Percentiles rank a stretch among this genome's conserved stretches.
Conservation (phyloP, 2,888 invertebrate species). For the Scaptomyza tumidula region DNA sequence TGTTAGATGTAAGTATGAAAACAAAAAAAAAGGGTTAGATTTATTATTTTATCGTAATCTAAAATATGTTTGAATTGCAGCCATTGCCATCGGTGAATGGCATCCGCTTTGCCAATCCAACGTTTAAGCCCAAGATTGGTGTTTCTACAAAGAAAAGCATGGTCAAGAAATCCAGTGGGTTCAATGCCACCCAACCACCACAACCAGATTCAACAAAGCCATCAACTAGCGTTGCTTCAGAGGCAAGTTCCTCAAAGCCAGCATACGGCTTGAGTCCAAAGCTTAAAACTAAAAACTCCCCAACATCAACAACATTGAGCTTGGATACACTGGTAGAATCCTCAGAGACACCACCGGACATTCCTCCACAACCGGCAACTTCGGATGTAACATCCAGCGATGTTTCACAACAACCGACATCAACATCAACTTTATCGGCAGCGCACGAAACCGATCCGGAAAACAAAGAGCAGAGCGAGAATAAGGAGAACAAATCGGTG, state of each 20-base stretch:
- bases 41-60: neutral
- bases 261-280: neutral
- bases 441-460: neutral
- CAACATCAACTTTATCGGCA: neutral
- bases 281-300: neutral
- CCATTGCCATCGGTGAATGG: neutral
- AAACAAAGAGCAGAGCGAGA: neutral
- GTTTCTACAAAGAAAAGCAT: neutral
- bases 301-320: neutral
- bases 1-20: neutral
- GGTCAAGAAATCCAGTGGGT: neutral
- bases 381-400: neutral
- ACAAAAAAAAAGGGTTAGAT: neutral
- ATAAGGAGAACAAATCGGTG: neutral
- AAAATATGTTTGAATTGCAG: neutral
- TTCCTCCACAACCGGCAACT: neutral
- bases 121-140: neutral
- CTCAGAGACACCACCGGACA: neutral
- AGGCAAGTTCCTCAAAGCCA: no score
- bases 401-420: neutral
- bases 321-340: neutral
- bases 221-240: neutral
- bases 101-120: neutral
- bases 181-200: neutral
- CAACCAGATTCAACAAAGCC: neutral